Conservation (phyloP, 1,140 invertebrate genomes). For the Berghia stephanieae region DNA sequence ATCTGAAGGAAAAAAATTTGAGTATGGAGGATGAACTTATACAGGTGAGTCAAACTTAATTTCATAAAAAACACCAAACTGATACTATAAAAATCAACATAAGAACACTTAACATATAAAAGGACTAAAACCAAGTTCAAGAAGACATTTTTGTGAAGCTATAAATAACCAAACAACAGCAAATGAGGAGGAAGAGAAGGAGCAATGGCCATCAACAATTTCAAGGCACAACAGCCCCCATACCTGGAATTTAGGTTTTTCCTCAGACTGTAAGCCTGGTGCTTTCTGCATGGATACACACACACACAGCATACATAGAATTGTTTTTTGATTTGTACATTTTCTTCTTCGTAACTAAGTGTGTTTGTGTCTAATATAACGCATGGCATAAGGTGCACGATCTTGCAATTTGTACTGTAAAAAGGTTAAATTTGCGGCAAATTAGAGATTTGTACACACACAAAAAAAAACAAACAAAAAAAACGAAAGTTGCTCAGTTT, state of each 20-base stretch:
- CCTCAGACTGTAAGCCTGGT: slow-evolving; percentile 48
- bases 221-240: neutral
- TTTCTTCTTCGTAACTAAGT: too few relatives aligned
- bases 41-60: neutral
- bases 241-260: slow-evolving; percentile 47
- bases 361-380: too few relatives aligned
- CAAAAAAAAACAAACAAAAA: neutral
- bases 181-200: slow-evolving; percentile 16
- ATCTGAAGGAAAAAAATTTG: too few relatives aligned
- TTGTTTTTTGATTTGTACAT: too few relatives aligned
- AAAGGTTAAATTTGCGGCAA: neutral
- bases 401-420: neutral
- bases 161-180: slow-evolving; percentile 24
- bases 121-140: slow-evolving; percentile 18
- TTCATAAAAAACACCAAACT: neutral
- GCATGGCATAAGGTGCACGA: neutral
- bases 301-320: too few relatives aligned
- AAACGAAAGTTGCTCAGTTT: neutral
- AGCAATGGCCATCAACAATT: slow-evolving; percentile 30
- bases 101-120: slow-evolving; percentile 26
- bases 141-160: slow-evolving; percentile 26
- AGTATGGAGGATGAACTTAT: too few relatives aligned
- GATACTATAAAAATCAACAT: slow-evolving; percentile 15
- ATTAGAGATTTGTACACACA: neutral
- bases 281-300: slow-evolving; percentile 41